phyloP scores from a whole-genome alignment of 2,888 invertebrate genomes.

The Spialia ferax region DNA sequence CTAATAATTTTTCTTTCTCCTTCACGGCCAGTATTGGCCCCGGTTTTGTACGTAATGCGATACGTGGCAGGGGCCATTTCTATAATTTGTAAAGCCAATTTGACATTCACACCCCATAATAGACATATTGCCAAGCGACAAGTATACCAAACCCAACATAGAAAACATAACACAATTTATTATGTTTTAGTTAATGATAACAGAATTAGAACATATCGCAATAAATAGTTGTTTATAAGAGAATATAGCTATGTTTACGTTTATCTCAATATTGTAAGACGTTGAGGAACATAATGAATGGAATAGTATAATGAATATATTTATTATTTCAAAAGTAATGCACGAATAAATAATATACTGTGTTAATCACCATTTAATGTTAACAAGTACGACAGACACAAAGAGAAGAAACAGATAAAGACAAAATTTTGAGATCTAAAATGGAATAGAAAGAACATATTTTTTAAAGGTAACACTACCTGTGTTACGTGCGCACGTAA shows the following conservation, averaged over 20 bases:
- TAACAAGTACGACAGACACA: slow-evolving; percentile 61
- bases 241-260: slow-evolving; percentile 2
- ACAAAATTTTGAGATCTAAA: too few relatives aligned
- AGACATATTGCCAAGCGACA: slow-evolving; percentile 72
- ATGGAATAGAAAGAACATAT: slow-evolving; percentile 54
- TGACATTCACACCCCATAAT: slow-evolving; percentile 76
- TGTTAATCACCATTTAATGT: slow-evolving; percentile 62
- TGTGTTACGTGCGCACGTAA: too few relatives aligned
- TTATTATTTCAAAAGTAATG: slow-evolving; percentile 2
- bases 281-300: slow-evolving; percentile 9
- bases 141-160: slow-evolving; percentile 57
- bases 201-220: slow-evolving; percentile 33
- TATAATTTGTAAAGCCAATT: slow-evolving; percentile 85
- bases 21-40: slow-evolving; percentile 94
- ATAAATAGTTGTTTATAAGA: background rate
- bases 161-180: slow-evolving; percentile 10
- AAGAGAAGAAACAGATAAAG: slow-evolving; percentile 62
- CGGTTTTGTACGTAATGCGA: slow-evolving; percentile 95
- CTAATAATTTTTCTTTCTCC: slow-evolving; percentile 96
- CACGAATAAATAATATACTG: slow-evolving; percentile 44
- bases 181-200: slow-evolving; percentile 51
- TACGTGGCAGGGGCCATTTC: slow-evolving; percentile 91
- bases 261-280: background rate
- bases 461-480: too few relatives aligned
- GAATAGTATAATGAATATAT: slow-evolving; percentile 13